Evolutionary conservation across 1,140 invertebrate species (phyloP).

Genomic region (Lasioglossum albipes): DNA sequence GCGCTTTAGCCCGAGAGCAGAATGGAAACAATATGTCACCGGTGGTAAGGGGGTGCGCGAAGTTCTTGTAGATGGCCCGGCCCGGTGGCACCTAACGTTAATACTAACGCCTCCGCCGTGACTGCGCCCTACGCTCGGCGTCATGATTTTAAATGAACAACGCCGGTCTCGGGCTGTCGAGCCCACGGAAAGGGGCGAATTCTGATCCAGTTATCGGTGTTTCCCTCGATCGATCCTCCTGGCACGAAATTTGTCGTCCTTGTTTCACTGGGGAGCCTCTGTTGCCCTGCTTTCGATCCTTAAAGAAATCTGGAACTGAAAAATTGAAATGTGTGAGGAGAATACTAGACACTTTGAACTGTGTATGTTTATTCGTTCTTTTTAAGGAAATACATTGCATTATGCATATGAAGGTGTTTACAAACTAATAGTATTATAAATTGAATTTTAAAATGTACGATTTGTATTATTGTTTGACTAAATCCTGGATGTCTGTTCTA

Average conservation of each 20-base stretch:
- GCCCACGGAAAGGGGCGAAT: constrained; percentile 30
- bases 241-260: background rate
- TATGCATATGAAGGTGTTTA: no score
- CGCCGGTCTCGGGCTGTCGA: constrained; percentile 58
- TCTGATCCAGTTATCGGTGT: background rate
- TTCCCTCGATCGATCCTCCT: background rate
- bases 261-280: no score
- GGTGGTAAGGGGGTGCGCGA: constrained; percentile 58
- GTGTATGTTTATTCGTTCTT: no score
- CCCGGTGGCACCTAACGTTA: constrained; percentile 70
- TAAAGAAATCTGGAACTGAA: no score
- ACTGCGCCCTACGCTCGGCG: constrained; percentile 53
- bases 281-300: no score
- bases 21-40: constrained; percentile 80
- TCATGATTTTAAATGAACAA: constrained; percentile 75
- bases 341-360: no score
- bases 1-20: constrained; percentile 70
- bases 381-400: no score
- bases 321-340: no score
- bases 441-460: no score
- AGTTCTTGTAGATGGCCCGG: constrained; percentile 71
- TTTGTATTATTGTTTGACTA: no score
- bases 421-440: no score
- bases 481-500: no score
- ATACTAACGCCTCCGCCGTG: constrained; percentile 64